Conservation (phyloP, 2,113 vertebrate genomes). For the Lagopus leucura region DNA sequence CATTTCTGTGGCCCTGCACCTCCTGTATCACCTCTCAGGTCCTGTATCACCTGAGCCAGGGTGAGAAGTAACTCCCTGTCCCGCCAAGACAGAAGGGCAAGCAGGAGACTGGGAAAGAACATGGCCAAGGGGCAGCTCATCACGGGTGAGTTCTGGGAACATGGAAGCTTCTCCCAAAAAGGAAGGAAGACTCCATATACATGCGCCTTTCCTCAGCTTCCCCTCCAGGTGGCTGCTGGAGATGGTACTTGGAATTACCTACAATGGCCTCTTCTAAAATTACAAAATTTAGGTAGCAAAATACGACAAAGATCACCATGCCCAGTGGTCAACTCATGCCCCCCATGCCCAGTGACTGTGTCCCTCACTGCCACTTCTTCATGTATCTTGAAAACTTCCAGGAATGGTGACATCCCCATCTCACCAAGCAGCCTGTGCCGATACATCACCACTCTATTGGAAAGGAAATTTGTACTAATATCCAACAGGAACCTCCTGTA, state of each 20-base stretch:
- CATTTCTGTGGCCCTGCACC: neutral
- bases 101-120: neutral
- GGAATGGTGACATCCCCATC: too few relatives aligned
- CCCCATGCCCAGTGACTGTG: too few relatives aligned
- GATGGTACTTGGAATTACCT: neutral
- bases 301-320: too few relatives aligned
- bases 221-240: neutral
- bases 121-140: fast-evolving
- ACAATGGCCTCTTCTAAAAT: neutral
- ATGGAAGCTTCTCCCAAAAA: neutral
- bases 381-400: too few relatives aligned
- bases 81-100: neutral
- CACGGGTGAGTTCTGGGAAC: neutral
- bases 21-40: neutral
- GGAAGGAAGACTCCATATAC: fast-evolving
- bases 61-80: neutral
- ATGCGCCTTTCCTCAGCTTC: neutral
- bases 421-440: too few relatives aligned
- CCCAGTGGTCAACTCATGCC: too few relatives aligned
- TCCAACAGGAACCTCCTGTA: neutral
- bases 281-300: too few relatives aligned
- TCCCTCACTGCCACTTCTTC: too few relatives aligned
- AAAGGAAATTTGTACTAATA: too few relatives aligned
- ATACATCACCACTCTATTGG: too few relatives aligned
- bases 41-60: neutral